Percentiles rank a stretch among this genome's conserved stretches.
Conservation (phyloP, 2,888 invertebrate genomes). For the Tetheella fluctuosa region DNA sequence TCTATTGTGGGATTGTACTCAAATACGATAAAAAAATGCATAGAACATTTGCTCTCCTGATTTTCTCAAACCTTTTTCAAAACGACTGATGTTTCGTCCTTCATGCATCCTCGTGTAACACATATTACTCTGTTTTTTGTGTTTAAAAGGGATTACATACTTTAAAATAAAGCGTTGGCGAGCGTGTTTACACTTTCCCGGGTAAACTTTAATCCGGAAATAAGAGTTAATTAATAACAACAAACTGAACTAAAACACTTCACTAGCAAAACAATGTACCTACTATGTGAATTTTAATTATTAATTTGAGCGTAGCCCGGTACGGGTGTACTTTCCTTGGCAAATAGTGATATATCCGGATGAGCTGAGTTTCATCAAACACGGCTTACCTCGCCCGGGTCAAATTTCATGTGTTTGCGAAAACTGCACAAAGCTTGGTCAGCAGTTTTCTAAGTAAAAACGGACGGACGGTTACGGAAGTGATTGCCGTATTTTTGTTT, state of each 20-base stretch:
- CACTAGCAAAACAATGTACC: conserved; percentile 12
- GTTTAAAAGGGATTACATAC: not conserved
- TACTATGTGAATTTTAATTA: conserved; percentile 1
- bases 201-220: conserved; percentile 33
- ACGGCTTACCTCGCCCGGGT: conserved; percentile 2
- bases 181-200: conserved; percentile 20
- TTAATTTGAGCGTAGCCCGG: not conserved
- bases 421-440: not conserved
- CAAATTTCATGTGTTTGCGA: not conserved
- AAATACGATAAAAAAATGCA: too few relatives aligned
- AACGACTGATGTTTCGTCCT: not conserved
- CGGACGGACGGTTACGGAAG: not conserved
- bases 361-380: conserved; percentile 6
- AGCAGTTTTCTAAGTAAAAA: not conserved
- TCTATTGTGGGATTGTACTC: too few relatives aligned
- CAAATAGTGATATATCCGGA: conserved; percentile 7
- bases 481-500: not conserved
- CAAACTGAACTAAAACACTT: conserved; percentile 25
- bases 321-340: conserved; percentile 2
- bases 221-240: conserved; percentile 38
- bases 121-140: not conserved
- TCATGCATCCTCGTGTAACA: not conserved
- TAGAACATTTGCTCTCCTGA: too few relatives aligned
- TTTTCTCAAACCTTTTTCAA: too few relatives aligned
- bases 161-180: conserved; percentile 29